phyloP scores from a whole-genome alignment of 2,113 vertebrate species.

The Oreotrochilus melanogaster region DNA sequence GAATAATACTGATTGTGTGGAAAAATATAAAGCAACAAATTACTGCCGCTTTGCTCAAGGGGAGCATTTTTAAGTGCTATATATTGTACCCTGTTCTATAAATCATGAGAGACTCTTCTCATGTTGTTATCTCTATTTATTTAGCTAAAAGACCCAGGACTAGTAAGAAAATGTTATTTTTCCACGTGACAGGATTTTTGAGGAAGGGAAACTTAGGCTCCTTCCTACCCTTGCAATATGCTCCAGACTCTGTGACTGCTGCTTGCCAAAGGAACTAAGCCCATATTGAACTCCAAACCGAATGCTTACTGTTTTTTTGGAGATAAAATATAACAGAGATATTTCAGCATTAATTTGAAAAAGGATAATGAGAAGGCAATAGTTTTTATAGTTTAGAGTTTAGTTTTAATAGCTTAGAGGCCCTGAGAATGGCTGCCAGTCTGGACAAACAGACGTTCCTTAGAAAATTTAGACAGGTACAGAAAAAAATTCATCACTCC shows the following conservation, averaged over 20 bases:
- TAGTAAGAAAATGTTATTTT: not conserved
- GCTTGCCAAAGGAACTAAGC: not conserved
- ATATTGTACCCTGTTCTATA: not conserved
- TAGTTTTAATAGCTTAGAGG: not conserved
- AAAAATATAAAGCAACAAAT: not conserved
- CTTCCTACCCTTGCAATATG: not conserved
- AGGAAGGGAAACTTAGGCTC: not conserved
- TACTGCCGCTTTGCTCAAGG: not conserved
- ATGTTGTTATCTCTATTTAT: not conserved
- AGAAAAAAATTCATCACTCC: constrained; percentile 15
- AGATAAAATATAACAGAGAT: not conserved
- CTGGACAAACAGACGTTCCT: constrained; percentile 32
- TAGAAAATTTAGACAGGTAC: constrained; percentile 51
- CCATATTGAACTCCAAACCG: not conserved
- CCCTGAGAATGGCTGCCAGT: constrained; percentile 70
- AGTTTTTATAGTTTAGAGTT: not conserved
- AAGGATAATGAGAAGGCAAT: constrained; percentile 13
- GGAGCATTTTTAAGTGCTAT: not conserved
- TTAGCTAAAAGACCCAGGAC: not conserved
- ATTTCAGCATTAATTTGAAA: not conserved
- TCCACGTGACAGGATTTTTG: not conserved
- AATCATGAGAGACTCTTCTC: not conserved
- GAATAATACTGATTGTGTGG: not conserved
- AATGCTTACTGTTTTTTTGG: not conserved
- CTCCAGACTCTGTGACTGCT: not conserved